phyloP scores from a whole-genome alignment of 2,797 vertebrate genomes.

The Mus spretus region DNA sequence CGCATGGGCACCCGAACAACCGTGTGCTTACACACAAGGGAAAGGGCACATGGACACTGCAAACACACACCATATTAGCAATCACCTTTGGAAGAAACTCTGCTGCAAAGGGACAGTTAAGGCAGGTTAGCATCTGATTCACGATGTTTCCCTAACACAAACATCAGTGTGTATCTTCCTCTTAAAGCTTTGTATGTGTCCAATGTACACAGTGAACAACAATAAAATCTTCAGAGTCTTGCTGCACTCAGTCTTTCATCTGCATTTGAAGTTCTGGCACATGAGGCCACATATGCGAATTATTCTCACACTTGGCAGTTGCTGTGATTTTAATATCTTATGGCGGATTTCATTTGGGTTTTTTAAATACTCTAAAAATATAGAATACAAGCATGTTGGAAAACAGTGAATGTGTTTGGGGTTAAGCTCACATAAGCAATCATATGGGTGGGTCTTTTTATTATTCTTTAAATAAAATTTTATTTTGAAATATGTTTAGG shows the following conservation, averaged over 20 bases:
- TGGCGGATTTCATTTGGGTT: conserved; percentile 1
- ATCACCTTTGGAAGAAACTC: not conserved
- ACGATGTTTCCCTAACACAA: not conserved
- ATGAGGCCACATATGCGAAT: conserved; percentile 33
- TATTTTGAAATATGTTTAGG: conserved; percentile 57
- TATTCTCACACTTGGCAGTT: conserved; percentile 24
- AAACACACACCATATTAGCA: not conserved
- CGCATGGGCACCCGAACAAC: not conserved
- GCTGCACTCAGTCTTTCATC: not conserved
- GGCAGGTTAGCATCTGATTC: not conserved
- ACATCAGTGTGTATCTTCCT: not conserved
- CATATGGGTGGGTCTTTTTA: not conserved
- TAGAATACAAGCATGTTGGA: conserved; percentile 6
- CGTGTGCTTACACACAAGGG: not conserved
- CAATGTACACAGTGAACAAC: not conserved
- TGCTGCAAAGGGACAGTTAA: not conserved
- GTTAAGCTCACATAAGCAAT: not conserved
- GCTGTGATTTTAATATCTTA: conserved; percentile 41
- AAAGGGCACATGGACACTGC: not conserved
- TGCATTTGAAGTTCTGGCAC: conserved; percentile 22
- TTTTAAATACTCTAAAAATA: conserved; percentile 40
- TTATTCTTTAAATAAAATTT: conserved; percentile 57
- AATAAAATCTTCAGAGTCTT: not conserved
- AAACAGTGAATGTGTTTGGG: not conserved
- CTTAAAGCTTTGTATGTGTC: conserved; percentile 33